phyloP scores from a whole-genome alignment of 2,113 vertebrate species.

The Myotis yumanensis region DNA sequence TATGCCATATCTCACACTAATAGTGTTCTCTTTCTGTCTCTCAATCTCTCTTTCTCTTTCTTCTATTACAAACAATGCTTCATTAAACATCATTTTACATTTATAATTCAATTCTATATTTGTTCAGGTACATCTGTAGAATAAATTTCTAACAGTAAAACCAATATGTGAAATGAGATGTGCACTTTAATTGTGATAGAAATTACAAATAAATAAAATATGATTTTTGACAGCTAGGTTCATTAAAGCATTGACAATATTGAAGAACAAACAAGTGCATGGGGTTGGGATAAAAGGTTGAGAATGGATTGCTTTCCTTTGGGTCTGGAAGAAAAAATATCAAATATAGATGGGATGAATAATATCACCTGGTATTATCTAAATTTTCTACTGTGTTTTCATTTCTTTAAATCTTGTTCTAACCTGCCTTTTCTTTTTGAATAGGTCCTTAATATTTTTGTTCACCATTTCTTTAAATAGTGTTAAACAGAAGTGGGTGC shows the following conservation, averaged over 20 bases:
- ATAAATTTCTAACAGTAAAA: neutral
- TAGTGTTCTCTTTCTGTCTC: neutral
- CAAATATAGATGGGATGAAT: neutral
- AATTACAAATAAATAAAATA: neutral
- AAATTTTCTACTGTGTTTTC: neutral
- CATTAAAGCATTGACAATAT: neutral
- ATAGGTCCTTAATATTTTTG: neutral
- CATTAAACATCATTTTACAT: neutral
- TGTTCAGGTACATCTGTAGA: neutral
- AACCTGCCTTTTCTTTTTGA: neutral
- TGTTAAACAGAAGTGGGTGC: neutral
- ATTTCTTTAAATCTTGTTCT: slow-evolving; percentile 2
- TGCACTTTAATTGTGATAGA: neutral
- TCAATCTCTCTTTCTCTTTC: neutral
- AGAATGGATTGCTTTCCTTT: neutral
- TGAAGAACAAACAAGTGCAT: neutral
- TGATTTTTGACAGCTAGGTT: neutral
- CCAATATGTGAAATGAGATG: neutral
- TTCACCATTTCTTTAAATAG: neutral
- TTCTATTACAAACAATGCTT: neutral
- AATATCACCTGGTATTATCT: neutral
- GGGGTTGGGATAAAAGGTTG: neutral
- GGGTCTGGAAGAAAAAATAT: neutral
- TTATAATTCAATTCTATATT: neutral
- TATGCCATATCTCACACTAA: neutral